phyloP scores from a whole-genome alignment of 2,113 vertebrate genomes.

The Gymnorhina tibicen region DNA sequence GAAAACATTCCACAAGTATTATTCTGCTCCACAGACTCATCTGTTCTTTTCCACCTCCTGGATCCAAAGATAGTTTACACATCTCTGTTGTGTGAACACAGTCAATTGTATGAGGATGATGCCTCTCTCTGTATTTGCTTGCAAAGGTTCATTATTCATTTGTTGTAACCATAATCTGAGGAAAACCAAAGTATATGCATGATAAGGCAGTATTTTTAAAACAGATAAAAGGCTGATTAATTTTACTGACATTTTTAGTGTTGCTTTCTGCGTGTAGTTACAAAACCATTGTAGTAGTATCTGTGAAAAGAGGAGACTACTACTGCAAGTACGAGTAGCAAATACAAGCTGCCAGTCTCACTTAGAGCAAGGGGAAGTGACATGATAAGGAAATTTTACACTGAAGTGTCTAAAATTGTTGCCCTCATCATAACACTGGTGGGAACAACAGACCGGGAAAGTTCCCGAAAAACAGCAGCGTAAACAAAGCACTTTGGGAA shows the following conservation, averaged over 20 bases:
- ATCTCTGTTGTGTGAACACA: background rate
- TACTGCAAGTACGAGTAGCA: background rate
- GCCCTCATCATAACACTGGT: background rate
- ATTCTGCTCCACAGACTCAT: background rate
- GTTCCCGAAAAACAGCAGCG: background rate
- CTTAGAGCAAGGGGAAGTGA: background rate
- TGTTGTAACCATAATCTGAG: background rate
- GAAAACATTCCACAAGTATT: background rate
- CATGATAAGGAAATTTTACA: background rate
- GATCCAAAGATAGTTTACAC: background rate
- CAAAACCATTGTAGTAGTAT: background rate
- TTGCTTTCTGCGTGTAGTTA: background rate
- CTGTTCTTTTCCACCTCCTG: background rate
- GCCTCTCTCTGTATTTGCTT: background rate
- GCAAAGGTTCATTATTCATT: background rate
- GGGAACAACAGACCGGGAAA: background rate
- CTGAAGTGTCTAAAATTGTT: constrained; percentile 4
- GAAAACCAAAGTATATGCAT: background rate
- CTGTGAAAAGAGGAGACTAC: background rate
- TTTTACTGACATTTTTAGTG: background rate
- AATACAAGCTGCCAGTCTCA: constrained; percentile 27
- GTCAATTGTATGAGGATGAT: background rate
- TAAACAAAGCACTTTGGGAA: background rate
- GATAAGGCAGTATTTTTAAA: background rate
- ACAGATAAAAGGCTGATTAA: background rate